Evolutionary conservation across 2,888 invertebrate species (phyloP), one percentile per base, ranked within the genome.

Genomic region (Polia nebulosa): DNA sequence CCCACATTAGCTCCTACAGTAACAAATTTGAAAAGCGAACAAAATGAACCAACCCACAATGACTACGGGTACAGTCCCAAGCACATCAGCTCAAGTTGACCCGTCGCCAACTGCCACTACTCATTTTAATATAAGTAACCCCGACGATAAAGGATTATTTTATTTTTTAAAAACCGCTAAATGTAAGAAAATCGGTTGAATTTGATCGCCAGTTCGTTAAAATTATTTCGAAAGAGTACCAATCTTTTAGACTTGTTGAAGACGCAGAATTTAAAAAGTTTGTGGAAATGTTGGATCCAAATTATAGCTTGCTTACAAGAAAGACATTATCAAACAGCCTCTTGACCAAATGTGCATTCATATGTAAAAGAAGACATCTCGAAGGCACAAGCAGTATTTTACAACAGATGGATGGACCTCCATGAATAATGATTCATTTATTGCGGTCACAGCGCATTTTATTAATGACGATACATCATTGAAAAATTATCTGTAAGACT

Each of bases 161-260:
- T 0, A 55, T 36, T 32, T 0, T 22, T 22, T 22, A 34, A 53
- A 53, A 53, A 53, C 34, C 53, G 22, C 34, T 53, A 53, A 55
- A 6, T 55, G 34, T 6, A 36, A 55, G 53, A 55, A 55, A 55
- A 17, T 55, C 53, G 53, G 53, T 22, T 22, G 53, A 36, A 55
- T 22, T 55, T 55, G 34, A 55, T 55, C 53, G 53, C 53, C 34
- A 55, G 53, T 34, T 55, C 9, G 53, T 55, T 55, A 55, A 55
- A 55, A 55, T 55, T 36, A 34, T 55, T 9, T 55, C 34, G 9
- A 36, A 53, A 55, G 22, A 55, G 53, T 53, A 34, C 0, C 34
- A 53, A 53, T 22, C 34, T 36, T 53, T 53, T 53, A 34, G 53
- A 53, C 34, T 34, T 34, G 53, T 53, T 22, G 34, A 53, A 34